These are phyloP conservation scores for Ptilonorhynchus violaceus DNA, from an alignment of 2,113 vertebrate species.

Conservation along the genomic window DNA sequence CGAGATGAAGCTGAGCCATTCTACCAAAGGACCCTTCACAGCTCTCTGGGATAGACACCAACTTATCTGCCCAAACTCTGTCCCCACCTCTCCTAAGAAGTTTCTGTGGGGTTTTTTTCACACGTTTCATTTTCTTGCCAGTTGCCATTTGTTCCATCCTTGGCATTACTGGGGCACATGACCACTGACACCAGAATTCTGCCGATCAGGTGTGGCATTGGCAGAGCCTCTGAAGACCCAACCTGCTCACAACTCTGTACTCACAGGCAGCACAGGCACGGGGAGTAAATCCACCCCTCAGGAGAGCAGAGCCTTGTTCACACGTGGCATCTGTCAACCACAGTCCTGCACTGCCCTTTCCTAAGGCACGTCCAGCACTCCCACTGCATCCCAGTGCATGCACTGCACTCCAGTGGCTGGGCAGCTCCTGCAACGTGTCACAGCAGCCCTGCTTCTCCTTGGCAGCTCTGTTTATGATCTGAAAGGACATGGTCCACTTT, in stretches of 20 bases:
- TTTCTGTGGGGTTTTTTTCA: background rate
- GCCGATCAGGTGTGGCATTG: conserved; percentile 60
- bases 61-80: background rate
- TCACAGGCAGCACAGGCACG: background rate
- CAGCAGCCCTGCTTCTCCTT: background rate
- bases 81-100: background rate
- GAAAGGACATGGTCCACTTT: background rate
- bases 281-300: background rate
- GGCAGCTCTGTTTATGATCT: background rate
- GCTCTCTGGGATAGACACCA: background rate
- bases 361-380: background rate
- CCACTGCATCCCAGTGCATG: background rate
- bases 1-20: background rate
- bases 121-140: conserved; percentile 7
- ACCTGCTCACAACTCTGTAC: background rate
- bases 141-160: background rate
- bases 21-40: background rate
- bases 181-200: conserved; percentile 49
- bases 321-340: background rate
- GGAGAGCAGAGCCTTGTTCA: background rate
- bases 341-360: background rate
- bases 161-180: background rate
- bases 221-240: background rate
- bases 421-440: background rate
- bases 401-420: background rate